Percentiles rank a stretch among this genome's conserved stretches.
These are phyloP conservation scores for Hesperophylax magnus DNA, from an alignment of 1,140 invertebrate genomes.

Conservation along the genomic window DNA sequence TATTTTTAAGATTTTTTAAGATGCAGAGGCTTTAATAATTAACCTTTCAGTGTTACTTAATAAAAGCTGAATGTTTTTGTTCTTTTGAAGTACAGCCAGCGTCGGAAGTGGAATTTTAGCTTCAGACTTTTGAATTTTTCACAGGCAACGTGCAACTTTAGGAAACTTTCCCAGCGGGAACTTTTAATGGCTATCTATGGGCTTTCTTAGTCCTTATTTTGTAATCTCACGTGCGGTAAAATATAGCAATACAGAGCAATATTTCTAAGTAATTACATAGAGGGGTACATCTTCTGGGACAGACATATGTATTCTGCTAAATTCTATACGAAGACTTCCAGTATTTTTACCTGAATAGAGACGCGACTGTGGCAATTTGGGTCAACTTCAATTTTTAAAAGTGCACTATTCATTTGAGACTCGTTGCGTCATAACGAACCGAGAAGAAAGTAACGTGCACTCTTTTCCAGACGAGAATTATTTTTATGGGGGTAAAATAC, in stretches of 20 bases:
- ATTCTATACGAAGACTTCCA: constrained; percentile 37
- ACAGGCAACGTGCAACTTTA: constrained; percentile 3
- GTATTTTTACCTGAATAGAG: constrained; percentile 49
- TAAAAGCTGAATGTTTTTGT: constrained; percentile 41
- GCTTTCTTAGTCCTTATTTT: constrained; percentile 30
- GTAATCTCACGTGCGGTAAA: constrained; percentile 18
- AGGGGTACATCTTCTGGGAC: background rate
- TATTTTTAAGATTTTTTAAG: too few species aligned
- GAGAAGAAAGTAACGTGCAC: constrained; percentile 3
- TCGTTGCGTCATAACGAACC: constrained; percentile 43
- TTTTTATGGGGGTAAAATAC: too few species aligned
- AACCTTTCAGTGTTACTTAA: constrained; percentile 29
- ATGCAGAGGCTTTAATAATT: background rate
- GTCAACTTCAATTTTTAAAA: constrained; percentile 55
- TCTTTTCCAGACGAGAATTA: too few species aligned
- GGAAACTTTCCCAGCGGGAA: constrained; percentile 29
- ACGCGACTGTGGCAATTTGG: constrained; percentile 40
- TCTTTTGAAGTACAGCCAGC: constrained; percentile 4
- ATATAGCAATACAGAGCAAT: background rate
- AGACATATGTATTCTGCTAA: constrained; percentile 19
- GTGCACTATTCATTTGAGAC: constrained; percentile 52
- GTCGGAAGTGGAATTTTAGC: constrained; percentile 23
- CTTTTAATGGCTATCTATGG: constrained; percentile 44
- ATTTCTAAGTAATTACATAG: background rate
- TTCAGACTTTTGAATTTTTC: constrained; percentile 42